Percentiles rank a stretch among this genome's conserved stretches.
phyloP scores from a whole-genome alignment of 2,888 invertebrate species.

The Noctua pronuba region DNA sequence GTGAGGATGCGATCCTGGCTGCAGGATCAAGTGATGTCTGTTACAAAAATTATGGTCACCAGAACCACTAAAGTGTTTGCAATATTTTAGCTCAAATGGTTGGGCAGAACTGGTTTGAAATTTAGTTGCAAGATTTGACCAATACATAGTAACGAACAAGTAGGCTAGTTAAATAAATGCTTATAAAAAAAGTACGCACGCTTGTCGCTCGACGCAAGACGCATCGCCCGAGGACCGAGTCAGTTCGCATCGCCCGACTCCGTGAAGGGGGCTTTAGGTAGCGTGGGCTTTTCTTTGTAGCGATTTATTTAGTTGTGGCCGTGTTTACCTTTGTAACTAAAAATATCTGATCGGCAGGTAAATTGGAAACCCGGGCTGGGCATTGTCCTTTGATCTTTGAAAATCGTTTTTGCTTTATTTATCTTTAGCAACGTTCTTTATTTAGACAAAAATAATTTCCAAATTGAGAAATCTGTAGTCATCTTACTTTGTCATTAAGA shows the following conservation, averaged over 20 bases:
- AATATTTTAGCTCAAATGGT: neutral
- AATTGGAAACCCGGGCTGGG: slow-evolving; percentile 9
- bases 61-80: no score
- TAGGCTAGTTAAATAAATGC: neutral
- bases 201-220: neutral
- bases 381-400: slow-evolving; percentile 13
- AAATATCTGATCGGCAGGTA: slow-evolving; percentile 22
- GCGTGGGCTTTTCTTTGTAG: neutral
- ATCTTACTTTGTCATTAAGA: slow-evolving; percentile 3
- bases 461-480: neutral
- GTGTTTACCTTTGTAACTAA: slow-evolving; percentile 2
- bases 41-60: neutral
- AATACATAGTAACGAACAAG: neutral
- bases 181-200: neutral
- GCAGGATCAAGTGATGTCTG: neutral
- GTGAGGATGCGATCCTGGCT: neutral
- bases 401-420: neutral
- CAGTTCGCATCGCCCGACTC: neutral
- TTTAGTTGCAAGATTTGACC: neutral
- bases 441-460: neutral
- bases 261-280: neutral
- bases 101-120: neutral
- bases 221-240: neutral
- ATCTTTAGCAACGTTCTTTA: neutral
- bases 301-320: neutral